Evolutionary conservation across 2,113 vertebrate genomes (phyloP), one percentile per base, ranked within the genome.

Genomic region (Bos javanicus): DNA sequence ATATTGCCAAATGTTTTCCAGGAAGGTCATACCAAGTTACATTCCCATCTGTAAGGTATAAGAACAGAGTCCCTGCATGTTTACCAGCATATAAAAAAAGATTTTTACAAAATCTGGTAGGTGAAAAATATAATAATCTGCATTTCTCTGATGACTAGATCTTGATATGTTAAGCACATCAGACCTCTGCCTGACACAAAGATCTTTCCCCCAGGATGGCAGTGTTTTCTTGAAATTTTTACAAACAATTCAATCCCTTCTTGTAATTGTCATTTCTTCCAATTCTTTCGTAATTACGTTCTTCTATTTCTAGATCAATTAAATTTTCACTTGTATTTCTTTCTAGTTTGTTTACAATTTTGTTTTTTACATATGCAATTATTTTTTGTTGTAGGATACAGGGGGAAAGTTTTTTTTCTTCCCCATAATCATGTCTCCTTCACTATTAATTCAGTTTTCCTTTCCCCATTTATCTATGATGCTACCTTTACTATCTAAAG

Each of bases 81-180:
- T 64, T 84, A 71, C 19, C 21, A 91, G 30, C 16, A 85, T 33
- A 94, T 59, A 80, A 33, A 67, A 26, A 86, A 6, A 74, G 12
- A 16, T 13, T 87, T 85, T 85, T 26, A 9, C 23, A 76, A n/a
- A 76, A 76, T 67, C 48, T 59, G 16, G 64, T 56, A 91, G 16
- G 50, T 85, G 46, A 33, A 95, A 96, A 90, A 90, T 3, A 59
- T 46, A 81, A 92, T 52, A 87, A 93, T 64, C 62, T 97, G 56
- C 43, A 91, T 93, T 95, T 94, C 62, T 96, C 88, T 76, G 59
- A 93, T 50, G 64, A 71, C 16, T 78, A 85, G 16, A 62, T 64
- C 64, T 90, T 91, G 46, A 19, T 56, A 85, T 50, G 30, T 62
- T 60, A 91, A 91, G 33, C 19, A 89, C 14, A 83, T 86, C 90